Base-by-base conservation (phyloP, 2,888 invertebrate genomes). In the Dryobota labecula region DNA sequence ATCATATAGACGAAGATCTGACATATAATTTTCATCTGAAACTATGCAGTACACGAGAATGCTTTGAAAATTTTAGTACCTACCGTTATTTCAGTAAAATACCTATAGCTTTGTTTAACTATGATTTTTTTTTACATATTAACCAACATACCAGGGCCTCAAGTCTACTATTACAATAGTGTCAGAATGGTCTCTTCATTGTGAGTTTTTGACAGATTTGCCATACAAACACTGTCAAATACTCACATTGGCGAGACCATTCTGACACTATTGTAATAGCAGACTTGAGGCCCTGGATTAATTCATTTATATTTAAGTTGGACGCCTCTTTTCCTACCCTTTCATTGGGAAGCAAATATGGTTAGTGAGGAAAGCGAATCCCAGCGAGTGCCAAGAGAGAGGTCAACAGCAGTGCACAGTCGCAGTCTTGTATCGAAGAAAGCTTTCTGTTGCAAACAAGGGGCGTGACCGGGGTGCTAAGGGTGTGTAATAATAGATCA, bases 381-480 rank as follows among this genome's bases (percentile, higher is more conserved):
- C 9, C 41, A 43, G 66, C 49, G 36, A 47, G 30, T 49, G 66
- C 57, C 56, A 36, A 73, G 51, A 27, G 27, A 64, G 62, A 78
- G 62, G 76, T 76, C 49, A 80, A 78, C 63, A 63, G 51, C 15
- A 57, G 45, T 64, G 70, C 74, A 78, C 60, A 71, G 68, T 64
- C 73, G 78, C 45, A 73, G 70, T 75, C 57, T 70, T 61, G 61
- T 76, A 78, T 75, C 62, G 62, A 54, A 69, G 60, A 76, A 74
- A 72, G 69, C 69, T 43, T 67, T 76, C 60, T 73, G 61, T 69
- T 78, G 78, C 73, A 78, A 83, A 78, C 72, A 73, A 57, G 33
- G 38, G 58, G 53, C 84, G 82, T 88, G 84, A 83, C 73, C 67
- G 24, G 81, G 47, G 49, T 79, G 67, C 67, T 47, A 74, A 85